Evolutionary conservation across 2,113 vertebrate species (phyloP), one percentile per base, ranked within the genome.

Genomic region (Jaculus jaculus): DNA sequence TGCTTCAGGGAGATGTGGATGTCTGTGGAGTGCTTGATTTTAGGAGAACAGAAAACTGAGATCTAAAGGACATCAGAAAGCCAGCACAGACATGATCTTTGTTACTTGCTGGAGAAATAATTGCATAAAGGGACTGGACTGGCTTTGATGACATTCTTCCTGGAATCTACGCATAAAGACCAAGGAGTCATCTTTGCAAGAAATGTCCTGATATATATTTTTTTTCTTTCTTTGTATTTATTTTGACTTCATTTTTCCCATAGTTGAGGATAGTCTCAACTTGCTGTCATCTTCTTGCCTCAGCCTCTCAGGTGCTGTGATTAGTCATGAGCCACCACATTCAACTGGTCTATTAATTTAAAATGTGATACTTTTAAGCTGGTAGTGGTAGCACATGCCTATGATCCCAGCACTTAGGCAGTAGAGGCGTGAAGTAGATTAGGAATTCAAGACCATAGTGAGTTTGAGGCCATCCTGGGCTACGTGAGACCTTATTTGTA

Each of bases 161-260:
- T 47, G 42, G 74, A 73, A 12, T 30, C n/a, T 16, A 58, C 4
- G 2, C 26, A 15, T 34, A 72, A 73, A 92, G 66, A 93, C 6
- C 30, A 26, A 89, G 77, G 72, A 85, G 72, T 32, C 86, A 3
- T 81, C 51, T 81, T 73, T 95, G 63, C 71, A 63, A 87, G 69
- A 92, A 92, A 68, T 68, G n/a, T n/a, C n/a, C n/a, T n/a, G n/a
- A n/a, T n/a, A n/a, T n/a, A n/a, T n/a, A n/a, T n/a, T n/a, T n/a
- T n/a, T n/a, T n/a, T n/a, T n/a, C n/a, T n/a, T n/a, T n/a, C n/a
- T n/a, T n/a, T n/a, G n/a, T n/a, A n/a, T n/a, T n/a, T n/a, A n/a
- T n/a, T n/a, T n/a, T n/a, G n/a, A n/a, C n/a, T n/a, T n/a, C n/a
- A n/a, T n/a, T n/a, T n/a, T n/a, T n/a, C n/a, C n/a, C n/a, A 12